These are phyloP conservation scores for Drosophila neotestacea DNA, from an alignment of 2,888 invertebrate genomes.

Conservation along the genomic window DNA sequence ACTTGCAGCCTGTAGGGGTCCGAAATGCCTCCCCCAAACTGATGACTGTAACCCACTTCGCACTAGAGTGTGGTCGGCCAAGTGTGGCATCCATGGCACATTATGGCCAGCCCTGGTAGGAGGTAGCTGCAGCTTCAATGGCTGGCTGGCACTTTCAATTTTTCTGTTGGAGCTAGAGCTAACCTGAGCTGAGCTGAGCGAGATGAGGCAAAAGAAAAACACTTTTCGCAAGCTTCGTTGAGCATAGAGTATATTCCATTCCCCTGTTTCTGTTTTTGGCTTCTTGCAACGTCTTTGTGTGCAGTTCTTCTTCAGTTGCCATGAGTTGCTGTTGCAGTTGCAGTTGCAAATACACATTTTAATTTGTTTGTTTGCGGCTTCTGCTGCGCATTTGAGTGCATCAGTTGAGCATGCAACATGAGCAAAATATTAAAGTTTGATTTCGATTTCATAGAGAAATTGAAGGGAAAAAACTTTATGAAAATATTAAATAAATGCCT, in stretches of 20 bases:
- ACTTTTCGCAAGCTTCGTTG: conserved; percentile 76
- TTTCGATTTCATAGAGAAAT: conserved; percentile 70
- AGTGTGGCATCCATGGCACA: conserved; percentile 48
- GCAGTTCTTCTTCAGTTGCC: conserved; percentile 46
- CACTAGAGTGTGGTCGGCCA: conserved; percentile 64
- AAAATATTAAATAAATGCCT: not conserved
- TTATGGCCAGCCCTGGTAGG: conserved; percentile 60
- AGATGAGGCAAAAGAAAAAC: conserved; percentile 46
- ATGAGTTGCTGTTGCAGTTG: conserved; percentile 7
- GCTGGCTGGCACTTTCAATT: conserved; percentile 60
- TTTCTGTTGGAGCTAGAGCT: conserved; percentile 8
- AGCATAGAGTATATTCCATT: conserved; percentile 35
- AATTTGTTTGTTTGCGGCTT: conserved; percentile 51
- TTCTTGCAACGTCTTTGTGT: conserved; percentile 31
- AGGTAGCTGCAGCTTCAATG: conserved; percentile 40
- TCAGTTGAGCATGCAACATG: conserved; percentile 77
- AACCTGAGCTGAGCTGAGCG: not conserved
- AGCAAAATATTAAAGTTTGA: conserved; percentile 38
- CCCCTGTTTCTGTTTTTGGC: conserved; percentile 22
- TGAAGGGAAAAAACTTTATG: not conserved
- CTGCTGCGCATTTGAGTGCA: conserved; percentile 80
- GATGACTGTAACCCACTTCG: conserved; percentile 67
- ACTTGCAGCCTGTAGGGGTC: conserved; percentile 19
- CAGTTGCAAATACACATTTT: conserved; percentile 72
- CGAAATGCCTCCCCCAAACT: conserved; percentile 27